These are phyloP conservation scores for Pseudomyrmex pallidus DNA, from an alignment of 1,140 invertebrate genomes.

Conservation along the genomic window DNA sequence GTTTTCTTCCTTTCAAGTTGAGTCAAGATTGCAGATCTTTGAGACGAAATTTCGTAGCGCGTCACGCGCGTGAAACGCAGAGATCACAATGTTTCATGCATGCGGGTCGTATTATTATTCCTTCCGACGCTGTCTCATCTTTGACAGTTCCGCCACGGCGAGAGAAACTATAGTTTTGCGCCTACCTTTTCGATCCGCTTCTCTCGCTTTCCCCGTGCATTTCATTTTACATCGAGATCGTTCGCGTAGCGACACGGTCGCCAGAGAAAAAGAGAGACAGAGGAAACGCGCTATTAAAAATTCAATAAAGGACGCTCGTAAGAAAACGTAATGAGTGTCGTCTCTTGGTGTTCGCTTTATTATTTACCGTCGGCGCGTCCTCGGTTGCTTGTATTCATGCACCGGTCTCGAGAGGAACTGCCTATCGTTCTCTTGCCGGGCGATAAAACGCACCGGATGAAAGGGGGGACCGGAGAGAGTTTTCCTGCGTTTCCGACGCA, in stretches of 20 bases:
- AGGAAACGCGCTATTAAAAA: constrained; percentile 49
- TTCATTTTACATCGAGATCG: constrained; percentile 24
- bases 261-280: too few relatives aligned
- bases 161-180: constrained; percentile 8
- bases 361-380: background rate
- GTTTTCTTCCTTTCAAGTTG: constrained; percentile 3
- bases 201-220: background rate
- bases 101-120: background rate
- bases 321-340: constrained; percentile 46
- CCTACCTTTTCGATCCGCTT: background rate
- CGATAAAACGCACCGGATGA: constrained; percentile 20
- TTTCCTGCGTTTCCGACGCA: constrained; percentile 26
- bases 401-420: background rate
- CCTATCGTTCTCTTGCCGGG: background rate
- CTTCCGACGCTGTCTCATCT: background rate
- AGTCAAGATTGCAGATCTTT: constrained; percentile 2
- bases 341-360: constrained; percentile 21
- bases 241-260: constrained; percentile 28
- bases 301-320: constrained; percentile 48
- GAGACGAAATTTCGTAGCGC: background rate
- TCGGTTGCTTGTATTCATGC: constrained; percentile 25
- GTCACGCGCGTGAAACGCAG: constrained; percentile 6
- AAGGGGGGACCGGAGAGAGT: background rate
- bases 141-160: constrained; percentile 12
- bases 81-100: constrained; percentile 37